Evolutionary conservation across 2,113 vertebrate genomes (phyloP).

Genomic region (Callopanchax toddi): DNA sequence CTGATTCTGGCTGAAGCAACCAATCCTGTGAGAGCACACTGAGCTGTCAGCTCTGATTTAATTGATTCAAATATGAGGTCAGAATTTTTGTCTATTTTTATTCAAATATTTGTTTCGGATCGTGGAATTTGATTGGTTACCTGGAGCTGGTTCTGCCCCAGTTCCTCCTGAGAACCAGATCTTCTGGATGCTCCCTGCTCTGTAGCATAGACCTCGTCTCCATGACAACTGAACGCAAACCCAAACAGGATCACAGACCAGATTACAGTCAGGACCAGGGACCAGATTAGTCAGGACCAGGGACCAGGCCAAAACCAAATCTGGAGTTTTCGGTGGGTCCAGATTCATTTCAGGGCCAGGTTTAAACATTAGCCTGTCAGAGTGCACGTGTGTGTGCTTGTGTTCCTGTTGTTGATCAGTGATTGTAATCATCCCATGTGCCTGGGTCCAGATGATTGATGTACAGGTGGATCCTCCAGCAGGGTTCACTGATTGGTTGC

Average conservation of each 20-base stretch:
- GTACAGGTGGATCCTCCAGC: background rate
- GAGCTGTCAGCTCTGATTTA: background rate
- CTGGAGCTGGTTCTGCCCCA: background rate
- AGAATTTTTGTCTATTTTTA: background rate
- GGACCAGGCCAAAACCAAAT: too few species aligned
- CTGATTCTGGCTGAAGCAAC: background rate
- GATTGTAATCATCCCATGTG: background rate
- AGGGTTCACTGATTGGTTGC: constrained; percentile 1
- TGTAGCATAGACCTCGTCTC: too few species aligned
- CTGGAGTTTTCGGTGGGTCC: background rate
- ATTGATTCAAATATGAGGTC: background rate
- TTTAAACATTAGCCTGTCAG: background rate
- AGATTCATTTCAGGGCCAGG: background rate
- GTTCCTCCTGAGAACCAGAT: background rate
- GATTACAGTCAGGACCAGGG: background rate
- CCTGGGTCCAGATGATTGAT: background rate
- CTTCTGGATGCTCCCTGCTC: background rate
- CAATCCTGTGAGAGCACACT: background rate
- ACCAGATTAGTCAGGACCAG: background rate
- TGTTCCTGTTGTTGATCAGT: background rate
- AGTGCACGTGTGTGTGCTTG: background rate
- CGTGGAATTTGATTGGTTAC: too few species aligned
- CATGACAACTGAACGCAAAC: background rate
- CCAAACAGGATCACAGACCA: background rate
- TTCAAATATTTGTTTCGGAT: too few species aligned